Evolutionary conservation across 2,113 vertebrate species (phyloP).

Genomic region (Lepisosteus osseus): DNA sequence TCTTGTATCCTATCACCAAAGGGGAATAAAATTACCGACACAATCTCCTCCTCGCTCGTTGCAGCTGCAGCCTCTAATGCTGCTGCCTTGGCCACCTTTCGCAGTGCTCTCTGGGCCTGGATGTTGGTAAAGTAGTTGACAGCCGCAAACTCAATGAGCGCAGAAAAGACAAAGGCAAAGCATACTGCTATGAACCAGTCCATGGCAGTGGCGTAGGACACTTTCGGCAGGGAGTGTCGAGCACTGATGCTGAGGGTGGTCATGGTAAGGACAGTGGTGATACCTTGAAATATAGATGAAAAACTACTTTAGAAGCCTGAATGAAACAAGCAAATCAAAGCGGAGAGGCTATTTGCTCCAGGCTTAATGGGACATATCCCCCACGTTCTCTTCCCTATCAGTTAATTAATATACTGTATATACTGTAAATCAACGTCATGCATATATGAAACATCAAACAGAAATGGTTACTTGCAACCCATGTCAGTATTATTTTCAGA

Average conservation of each 20-base stretch:
- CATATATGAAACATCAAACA: not conserved
- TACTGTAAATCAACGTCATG: not conserved
- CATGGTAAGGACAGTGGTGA: slow-evolving; percentile 94
- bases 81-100: slow-evolving; percentile 68
- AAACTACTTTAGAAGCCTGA: not conserved
- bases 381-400: no score
- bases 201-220: slow-evolving; percentile 94
- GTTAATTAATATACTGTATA: no score
- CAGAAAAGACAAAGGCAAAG: slow-evolving; percentile 94
- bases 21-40: slow-evolving; percentile 74
- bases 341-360: not conserved
- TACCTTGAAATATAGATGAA: slow-evolving; percentile 62
- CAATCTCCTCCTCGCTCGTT: slow-evolving; percentile 66
- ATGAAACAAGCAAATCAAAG: not conserved
- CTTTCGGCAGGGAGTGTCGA: slow-evolving; percentile 89
- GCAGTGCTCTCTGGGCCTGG: slow-evolving; percentile 77
- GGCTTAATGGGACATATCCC: no score
- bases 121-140: slow-evolving; percentile 97
- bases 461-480: not conserved
- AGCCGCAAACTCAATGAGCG: slow-evolving; percentile 94
- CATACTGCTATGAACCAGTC: slow-evolving; percentile 98
- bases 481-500: not conserved
- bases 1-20: slow-evolving; percentile 58
- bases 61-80: slow-evolving; percentile 70
- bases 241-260: slow-evolving; percentile 93